Evolutionary conservation across 2,797 vertebrate genomes (phyloP).

Genomic region (Tinamus major): DNA sequence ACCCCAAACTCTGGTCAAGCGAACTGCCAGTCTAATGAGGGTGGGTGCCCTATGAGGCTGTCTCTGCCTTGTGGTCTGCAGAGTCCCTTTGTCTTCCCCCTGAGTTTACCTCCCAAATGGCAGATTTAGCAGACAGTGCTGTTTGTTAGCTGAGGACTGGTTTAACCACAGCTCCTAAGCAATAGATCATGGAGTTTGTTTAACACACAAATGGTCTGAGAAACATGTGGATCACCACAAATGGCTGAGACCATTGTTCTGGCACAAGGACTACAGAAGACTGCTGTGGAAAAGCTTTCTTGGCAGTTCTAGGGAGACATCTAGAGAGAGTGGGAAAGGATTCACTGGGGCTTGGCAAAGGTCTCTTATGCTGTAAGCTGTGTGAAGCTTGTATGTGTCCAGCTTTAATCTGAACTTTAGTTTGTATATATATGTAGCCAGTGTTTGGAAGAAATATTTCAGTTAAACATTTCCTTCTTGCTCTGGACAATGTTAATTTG

Average conservation of each 20-base stretch:
- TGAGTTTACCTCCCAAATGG: not conserved
- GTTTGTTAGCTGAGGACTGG: not conserved
- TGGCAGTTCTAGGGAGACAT: not conserved
- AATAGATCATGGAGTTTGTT: not conserved
- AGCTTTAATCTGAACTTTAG: not conserved
- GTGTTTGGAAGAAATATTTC: not conserved
- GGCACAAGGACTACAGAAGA: not conserved
- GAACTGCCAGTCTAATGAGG: not conserved
- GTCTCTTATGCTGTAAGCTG: fast-evolving
- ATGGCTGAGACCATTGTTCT: fast-evolving
- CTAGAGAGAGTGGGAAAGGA: not conserved
- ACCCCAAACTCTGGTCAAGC: not conserved
- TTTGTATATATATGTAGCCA: fast-evolving
- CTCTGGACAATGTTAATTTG: not conserved
- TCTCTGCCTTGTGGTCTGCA: not conserved
- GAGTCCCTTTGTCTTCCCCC: not conserved
- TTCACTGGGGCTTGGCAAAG: not conserved
- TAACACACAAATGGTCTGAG: not conserved
- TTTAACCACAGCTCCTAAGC: not conserved
- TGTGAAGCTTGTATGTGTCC: not conserved
- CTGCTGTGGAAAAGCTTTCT: not conserved
- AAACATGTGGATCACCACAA: not conserved
- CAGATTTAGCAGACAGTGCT: not conserved
- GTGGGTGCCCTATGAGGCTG: not conserved
- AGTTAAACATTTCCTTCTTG: not conserved